A percentile compares a stretch with the other conserved stretches of the same genome.
phyloP scores from a whole-genome alignment of 2,888 invertebrate species.

The Antheraea assamensis region DNA sequence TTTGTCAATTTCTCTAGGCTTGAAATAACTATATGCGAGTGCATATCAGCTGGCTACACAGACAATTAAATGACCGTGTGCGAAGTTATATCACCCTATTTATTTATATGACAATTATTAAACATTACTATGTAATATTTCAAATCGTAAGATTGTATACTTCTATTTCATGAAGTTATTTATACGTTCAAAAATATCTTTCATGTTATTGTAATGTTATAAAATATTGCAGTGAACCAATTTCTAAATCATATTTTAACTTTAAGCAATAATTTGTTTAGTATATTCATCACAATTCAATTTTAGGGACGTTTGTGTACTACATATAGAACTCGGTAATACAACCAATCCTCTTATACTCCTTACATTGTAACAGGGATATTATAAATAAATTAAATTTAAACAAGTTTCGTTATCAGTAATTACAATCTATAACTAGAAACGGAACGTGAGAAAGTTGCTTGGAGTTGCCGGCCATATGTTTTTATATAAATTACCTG shows the following conservation, averaged over 20 bases:
- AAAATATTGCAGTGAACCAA: neutral
- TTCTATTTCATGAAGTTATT: neutral
- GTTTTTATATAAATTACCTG: conserved; percentile 17
- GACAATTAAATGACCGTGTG: no score
- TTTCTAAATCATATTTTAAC: neutral
- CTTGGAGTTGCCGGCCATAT: neutral
- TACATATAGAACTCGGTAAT: neutral
- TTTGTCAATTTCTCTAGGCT: no score
- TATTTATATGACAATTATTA: no score
- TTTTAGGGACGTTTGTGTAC: no score
- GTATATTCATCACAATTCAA: neutral
- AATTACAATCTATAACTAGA: conserved; percentile 8
- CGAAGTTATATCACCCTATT: no score
- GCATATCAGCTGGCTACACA: no score
- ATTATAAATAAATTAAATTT: conserved; percentile 9
- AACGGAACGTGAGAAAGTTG: conserved; percentile 15
- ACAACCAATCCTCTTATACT: neutral
- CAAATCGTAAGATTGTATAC: neutral
- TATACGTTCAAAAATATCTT: neutral
- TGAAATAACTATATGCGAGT: no score
- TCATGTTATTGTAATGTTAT: neutral
- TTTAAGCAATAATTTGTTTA: neutral
- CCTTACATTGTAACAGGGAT: conserved; percentile 7
- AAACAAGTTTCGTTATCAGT: conserved; percentile 1
- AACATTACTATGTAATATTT: neutral